These are phyloP conservation scores for Hanleya hanleyi DNA, from an alignment of 2,888 invertebrate genomes.

Conservation along the genomic window DNA sequence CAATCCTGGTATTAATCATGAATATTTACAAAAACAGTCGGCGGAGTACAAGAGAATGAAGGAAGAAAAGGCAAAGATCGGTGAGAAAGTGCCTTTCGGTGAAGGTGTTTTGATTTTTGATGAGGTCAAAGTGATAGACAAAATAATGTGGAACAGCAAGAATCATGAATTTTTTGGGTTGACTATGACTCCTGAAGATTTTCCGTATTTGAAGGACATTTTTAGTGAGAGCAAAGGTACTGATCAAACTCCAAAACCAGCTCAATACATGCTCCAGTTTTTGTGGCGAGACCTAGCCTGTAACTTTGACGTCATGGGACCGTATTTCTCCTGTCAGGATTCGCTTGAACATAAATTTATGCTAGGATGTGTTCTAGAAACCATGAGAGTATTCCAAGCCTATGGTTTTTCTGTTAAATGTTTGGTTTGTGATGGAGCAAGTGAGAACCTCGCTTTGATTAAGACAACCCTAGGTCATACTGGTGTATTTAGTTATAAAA, in stretches of 20 bases:
- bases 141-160: slow-evolving; percentile 1
- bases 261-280: not conserved
- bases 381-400: not conserved
- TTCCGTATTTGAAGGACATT: not conserved
- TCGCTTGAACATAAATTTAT: not conserved
- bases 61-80: too few relatives aligned
- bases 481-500: not conserved
- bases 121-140: not conserved
- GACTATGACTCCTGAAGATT: not conserved
- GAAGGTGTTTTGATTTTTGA: too few relatives aligned
- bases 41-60: too few relatives aligned
- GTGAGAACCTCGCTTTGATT: not conserved
- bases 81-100: too few relatives aligned
- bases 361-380: not conserved
- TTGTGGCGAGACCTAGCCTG: not conserved
- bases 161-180: not conserved
- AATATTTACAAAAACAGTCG: too few relatives aligned
- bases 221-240: not conserved
- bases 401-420: not conserved
- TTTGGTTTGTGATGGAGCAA: not conserved
- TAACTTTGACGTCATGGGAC: not conserved
- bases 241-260: not conserved
- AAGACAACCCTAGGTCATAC: not conserved
- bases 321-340: not conserved
- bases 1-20: too few relatives aligned